Evolutionary conservation across 1,140 invertebrate genomes (phyloP).

Genomic region (Vanessa tameamea): DNA sequence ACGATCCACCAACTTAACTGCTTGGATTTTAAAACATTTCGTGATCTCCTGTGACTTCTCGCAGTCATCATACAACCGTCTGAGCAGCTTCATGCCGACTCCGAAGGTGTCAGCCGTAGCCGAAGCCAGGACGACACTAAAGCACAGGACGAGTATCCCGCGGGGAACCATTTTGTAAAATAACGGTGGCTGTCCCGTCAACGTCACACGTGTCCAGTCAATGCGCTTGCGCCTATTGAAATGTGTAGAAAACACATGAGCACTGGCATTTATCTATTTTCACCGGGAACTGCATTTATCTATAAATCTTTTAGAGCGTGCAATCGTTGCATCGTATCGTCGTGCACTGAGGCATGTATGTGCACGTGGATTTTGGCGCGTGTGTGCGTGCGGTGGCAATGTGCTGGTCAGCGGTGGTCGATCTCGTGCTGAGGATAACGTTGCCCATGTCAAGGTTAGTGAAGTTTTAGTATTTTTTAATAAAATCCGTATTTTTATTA

Average conservation of each 20-base stretch:
- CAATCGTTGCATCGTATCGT: slow-evolving; percentile 77
- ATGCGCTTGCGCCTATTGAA: slow-evolving; percentile 74
- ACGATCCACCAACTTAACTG: slow-evolving; percentile 83
- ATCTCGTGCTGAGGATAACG: slow-evolving; percentile 44
- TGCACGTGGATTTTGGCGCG: slow-evolving; percentile 45
- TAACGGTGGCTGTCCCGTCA: slow-evolving; percentile 54
- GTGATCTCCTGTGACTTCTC: slow-evolving; percentile 82
- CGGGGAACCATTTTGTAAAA: slow-evolving; percentile 64
- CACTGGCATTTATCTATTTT: slow-evolving; percentile 82
- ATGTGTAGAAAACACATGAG: slow-evolving; percentile 76
- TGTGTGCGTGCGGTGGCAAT: slow-evolving; percentile 47
- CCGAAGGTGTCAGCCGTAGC: slow-evolving; percentile 62
- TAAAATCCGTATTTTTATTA: slow-evolving; percentile 20
- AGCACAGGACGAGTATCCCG: slow-evolving; percentile 65
- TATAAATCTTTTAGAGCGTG: slow-evolving; percentile 82
- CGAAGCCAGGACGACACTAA: slow-evolving; percentile 54
- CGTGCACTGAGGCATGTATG: slow-evolving; percentile 72
- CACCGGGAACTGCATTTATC: slow-evolving; percentile 80
- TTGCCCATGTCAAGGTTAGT: slow-evolving; percentile 55
- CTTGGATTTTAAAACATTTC: slow-evolving; percentile 86
- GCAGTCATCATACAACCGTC: slow-evolving; percentile 83
- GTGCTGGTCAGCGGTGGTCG: slow-evolving; percentile 49
- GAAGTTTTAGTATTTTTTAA: slow-evolving; percentile 36
- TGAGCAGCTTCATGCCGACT: slow-evolving; percentile 71
- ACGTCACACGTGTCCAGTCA: slow-evolving; percentile 61